These are phyloP conservation scores for Nycticryphes semicollaris DNA, from an alignment of 2,113 vertebrate genomes.

Conservation along the genomic window DNA sequence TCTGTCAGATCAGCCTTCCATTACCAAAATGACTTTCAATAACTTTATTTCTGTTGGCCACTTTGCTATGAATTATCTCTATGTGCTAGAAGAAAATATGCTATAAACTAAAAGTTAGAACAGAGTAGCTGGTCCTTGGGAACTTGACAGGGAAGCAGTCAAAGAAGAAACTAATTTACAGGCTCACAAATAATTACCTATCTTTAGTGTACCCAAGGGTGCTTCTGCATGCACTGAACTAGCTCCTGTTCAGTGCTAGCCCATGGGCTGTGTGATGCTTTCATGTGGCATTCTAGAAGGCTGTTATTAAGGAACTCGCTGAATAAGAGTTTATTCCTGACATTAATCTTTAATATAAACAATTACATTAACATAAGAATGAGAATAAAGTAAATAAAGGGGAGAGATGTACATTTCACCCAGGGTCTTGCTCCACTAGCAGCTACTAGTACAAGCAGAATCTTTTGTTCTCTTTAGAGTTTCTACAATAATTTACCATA, in stretches of 20 bases:
- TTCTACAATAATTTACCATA: not conserved
- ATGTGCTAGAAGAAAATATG: not conserved
- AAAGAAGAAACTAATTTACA: not conserved
- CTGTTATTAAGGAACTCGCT: not conserved
- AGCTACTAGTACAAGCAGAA: not conserved
- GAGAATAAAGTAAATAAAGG: not conserved
- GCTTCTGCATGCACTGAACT: not conserved
- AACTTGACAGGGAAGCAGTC: not conserved
- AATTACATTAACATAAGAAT: not conserved
- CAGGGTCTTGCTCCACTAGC: not conserved
- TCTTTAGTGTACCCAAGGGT: not conserved
- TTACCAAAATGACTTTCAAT: not conserved
- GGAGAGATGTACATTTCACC: not conserved
- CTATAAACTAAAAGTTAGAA: not conserved
- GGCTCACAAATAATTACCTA: not conserved
- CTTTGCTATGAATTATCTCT: not conserved
- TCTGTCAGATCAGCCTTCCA: not conserved
- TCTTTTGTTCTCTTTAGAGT: not conserved
- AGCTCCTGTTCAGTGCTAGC: not conserved
- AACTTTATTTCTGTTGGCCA: not conserved
- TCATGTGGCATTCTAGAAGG: not conserved
- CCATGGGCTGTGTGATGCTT: not conserved
- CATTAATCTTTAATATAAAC: not conserved
- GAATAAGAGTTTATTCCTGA: not conserved
- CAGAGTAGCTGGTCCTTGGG: not conserved